These are phyloP conservation scores for Sarcophaga peregrina DNA, from an alignment of 1,140 invertebrate genomes.

Conservation along the genomic window DNA sequence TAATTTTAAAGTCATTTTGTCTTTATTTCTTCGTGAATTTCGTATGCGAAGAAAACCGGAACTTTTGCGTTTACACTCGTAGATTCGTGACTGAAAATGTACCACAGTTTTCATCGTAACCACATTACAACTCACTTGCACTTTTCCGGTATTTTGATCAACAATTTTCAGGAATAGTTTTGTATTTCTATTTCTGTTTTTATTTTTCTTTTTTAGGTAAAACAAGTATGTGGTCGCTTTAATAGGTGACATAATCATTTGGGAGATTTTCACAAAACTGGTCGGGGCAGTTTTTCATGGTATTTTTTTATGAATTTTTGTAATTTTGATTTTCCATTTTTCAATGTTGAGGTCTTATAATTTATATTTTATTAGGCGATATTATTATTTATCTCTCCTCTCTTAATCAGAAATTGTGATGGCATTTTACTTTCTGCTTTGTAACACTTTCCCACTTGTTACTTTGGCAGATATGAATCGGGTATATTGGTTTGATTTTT, in stretches of 20 bases:
- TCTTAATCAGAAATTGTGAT: neutral
- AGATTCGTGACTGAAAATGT: neutral
- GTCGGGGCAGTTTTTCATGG: neutral
- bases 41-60: slow-evolving; percentile 1
- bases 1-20: neutral
- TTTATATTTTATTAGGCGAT: neutral
- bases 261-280: neutral
- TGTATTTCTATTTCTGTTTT: no score
- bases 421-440: neutral
- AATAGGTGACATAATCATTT: slow-evolving; percentile 29
- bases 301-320: neutral
- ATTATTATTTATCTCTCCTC: neutral
- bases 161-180: neutral
- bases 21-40: neutral
- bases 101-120: neutral
- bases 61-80: neutral
- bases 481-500: neutral
- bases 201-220: neutral
- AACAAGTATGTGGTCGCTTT: slow-evolving; percentile 20
- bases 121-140: neutral
- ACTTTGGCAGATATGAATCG: neutral
- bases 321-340: neutral
- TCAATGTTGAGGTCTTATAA: slow-evolving; percentile 34
- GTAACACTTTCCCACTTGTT: slow-evolving; percentile 36
- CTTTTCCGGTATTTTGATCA: neutral